Conservation (phyloP, 1,140 invertebrate species). For the Calephelis nemesis region DNA sequence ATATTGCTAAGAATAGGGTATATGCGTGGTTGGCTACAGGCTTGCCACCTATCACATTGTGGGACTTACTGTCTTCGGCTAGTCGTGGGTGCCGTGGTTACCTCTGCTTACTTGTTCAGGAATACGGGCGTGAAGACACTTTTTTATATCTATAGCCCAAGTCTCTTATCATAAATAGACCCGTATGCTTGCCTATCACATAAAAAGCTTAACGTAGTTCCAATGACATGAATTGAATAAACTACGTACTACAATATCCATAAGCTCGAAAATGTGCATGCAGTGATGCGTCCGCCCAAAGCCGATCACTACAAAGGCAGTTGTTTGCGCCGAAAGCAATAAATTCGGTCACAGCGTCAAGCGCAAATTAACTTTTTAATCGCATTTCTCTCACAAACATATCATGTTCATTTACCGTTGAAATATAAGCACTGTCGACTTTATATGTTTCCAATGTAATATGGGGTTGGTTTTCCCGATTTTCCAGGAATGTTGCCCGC, state of each 20-base stretch:
- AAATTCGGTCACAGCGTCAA: slow-evolving; percentile 30
- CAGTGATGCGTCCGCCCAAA: slow-evolving; percentile 27
- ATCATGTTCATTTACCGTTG: slow-evolving; percentile 31
- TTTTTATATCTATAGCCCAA: no score
- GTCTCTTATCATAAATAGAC: no score
- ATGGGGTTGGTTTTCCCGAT: slow-evolving; percentile 1
- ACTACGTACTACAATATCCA: slow-evolving; percentile 3
- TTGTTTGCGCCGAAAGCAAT: slow-evolving; percentile 42
- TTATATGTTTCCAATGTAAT: not conserved
- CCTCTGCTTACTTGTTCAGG: no score
- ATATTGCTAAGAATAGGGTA: no score
- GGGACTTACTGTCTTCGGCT: no score
- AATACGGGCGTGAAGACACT: no score
- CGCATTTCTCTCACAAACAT: slow-evolving; percentile 33
- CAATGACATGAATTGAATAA: slow-evolving; percentile 2
- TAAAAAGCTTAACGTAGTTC: slow-evolving; percentile 2
- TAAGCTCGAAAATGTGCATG: slow-evolving; percentile 14
- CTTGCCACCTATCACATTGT: no score
- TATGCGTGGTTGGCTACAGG: no score
- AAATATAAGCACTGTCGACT: slow-evolving; percentile 16
- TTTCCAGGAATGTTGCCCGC: not conserved
- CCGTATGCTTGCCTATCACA: not conserved
- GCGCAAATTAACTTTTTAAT: slow-evolving; percentile 48
- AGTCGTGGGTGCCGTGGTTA: no score
- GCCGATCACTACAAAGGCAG: slow-evolving; percentile 29